Percentiles rank a stretch among this genome's conserved stretches.
phyloP scores from a whole-genome alignment of 2,888 invertebrate species.

The Troglohyphantes excavatus region DNA sequence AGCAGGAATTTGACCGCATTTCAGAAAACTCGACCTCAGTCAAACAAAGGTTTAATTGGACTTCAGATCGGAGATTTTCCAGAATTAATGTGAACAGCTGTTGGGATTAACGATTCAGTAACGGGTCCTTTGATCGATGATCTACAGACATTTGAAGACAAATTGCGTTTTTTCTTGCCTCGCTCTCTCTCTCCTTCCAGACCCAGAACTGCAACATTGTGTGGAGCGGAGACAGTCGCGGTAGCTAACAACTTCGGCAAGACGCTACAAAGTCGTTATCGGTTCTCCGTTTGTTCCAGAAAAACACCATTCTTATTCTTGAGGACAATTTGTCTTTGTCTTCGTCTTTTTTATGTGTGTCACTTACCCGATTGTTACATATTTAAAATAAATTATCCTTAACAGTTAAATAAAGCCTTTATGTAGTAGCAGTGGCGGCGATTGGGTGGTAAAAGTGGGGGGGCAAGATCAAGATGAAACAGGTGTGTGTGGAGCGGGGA shows the following conservation, averaged over 20 bases:
- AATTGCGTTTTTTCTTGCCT: slow-evolving; percentile 2
- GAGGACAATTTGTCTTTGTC: slow-evolving; percentile 9
- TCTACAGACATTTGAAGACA: slow-evolving; percentile 29
- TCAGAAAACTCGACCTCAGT: not conserved
- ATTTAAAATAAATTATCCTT: not conserved
- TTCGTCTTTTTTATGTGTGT: too few relatives aligned
- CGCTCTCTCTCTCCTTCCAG: not conserved
- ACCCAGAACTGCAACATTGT: slow-evolving; percentile 1
- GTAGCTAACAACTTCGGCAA: not conserved
- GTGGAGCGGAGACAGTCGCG: not conserved
- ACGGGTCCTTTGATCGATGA: slow-evolving; percentile 44
- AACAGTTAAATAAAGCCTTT: not conserved
- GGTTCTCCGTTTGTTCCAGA: not conserved
- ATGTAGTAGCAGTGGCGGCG: too few relatives aligned
- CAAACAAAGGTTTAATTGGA: not conserved
- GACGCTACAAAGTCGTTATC: slow-evolving; percentile 2
- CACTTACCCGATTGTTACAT: not conserved
- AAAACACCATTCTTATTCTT: not conserved
- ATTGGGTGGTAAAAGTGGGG: too few relatives aligned
- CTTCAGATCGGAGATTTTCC: slow-evolving; percentile 13
- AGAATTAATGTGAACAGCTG: slow-evolving; percentile 48
- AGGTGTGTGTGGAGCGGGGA: too few relatives aligned
- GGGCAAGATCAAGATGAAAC: too few relatives aligned
- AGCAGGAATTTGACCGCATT: not conserved
- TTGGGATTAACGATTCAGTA: slow-evolving; percentile 47